These are phyloP conservation scores for Zygogramma bicolorata DNA, from an alignment of 2,888 invertebrate genomes.

Conservation along the genomic window DNA sequence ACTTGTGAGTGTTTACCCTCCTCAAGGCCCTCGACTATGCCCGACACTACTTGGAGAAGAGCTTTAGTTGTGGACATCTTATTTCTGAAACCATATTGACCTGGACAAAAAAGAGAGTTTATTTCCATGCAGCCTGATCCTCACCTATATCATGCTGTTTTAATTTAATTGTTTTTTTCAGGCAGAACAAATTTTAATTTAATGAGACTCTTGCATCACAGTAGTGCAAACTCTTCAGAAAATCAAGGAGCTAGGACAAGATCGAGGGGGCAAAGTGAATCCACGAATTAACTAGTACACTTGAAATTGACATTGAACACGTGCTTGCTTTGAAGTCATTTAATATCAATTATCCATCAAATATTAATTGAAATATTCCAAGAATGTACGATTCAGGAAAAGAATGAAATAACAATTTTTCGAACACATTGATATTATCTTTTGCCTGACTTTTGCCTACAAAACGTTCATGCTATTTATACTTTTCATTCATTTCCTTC, in stretches of 20 bases:
- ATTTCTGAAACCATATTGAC: too few relatives aligned
- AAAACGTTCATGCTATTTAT: too few relatives aligned
- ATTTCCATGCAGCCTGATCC: too few relatives aligned
- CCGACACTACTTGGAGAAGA: too few relatives aligned
- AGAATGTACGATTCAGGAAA: not conserved
- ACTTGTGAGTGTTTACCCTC: too few relatives aligned
- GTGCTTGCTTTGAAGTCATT: slow-evolving; percentile 35
- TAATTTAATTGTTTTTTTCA: slow-evolving; percentile 29
- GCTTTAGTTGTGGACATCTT: too few relatives aligned
- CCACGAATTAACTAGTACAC: slow-evolving; percentile 46
- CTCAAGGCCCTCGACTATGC: too few relatives aligned
- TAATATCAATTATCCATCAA: slow-evolving; percentile 4
- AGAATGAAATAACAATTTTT: not conserved
- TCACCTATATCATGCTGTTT: too few relatives aligned
- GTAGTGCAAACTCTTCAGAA: slow-evolving; percentile 47
- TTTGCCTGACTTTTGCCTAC: too few relatives aligned
- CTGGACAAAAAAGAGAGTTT: too few relatives aligned
- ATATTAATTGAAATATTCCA: slow-evolving; percentile 6
- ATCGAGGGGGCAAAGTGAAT: slow-evolving; percentile 49
- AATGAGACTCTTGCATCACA: slow-evolving; percentile 41
- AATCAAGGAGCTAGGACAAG: slow-evolving; percentile 48
- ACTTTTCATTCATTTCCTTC: too few relatives aligned
- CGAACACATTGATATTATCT: too few relatives aligned
- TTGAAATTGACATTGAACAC: slow-evolving; percentile 25
- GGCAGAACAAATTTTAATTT: slow-evolving; percentile 37